These are phyloP conservation scores for Graptemys geographica DNA, from an alignment of 2,797 vertebrate genomes.

Conservation along the genomic window DNA sequence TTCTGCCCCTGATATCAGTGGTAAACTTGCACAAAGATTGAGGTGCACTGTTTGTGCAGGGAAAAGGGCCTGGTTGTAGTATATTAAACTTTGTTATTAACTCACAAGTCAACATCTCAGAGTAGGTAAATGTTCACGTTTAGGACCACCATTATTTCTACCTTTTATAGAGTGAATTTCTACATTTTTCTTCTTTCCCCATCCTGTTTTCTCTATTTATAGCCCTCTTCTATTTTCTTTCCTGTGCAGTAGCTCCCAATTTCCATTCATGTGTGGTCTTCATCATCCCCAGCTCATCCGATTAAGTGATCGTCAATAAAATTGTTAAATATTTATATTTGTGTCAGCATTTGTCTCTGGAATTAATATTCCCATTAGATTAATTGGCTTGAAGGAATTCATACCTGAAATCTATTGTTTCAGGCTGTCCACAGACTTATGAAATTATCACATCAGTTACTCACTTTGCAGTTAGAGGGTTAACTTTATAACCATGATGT, in stretches of 20 bases:
- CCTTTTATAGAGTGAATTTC: background rate
- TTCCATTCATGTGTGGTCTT: background rate
- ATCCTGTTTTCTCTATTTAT: background rate
- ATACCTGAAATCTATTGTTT: background rate
- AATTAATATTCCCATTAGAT: background rate
- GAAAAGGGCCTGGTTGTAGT: background rate
- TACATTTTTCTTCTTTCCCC: background rate
- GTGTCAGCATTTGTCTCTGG: background rate
- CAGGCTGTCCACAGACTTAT: background rate
- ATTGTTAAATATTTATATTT: background rate
- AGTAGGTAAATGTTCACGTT: background rate
- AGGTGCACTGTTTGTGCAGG: background rate
- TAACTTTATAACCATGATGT: background rate
- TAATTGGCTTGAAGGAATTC: background rate
- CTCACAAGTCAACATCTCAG: background rate
- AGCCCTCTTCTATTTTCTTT: background rate
- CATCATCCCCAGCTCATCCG: background rate
- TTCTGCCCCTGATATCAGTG: background rate
- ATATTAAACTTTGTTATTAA: background rate
- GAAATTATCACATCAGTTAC: background rate
- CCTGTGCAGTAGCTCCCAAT: background rate
- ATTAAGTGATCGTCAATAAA: background rate
- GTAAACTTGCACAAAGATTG: background rate
- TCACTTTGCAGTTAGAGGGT: background rate
- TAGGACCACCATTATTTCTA: accelerated